Evolutionary conservation across 2,113 vertebrate species (phyloP).

Genomic region (Brachypteracias leptosomus): DNA sequence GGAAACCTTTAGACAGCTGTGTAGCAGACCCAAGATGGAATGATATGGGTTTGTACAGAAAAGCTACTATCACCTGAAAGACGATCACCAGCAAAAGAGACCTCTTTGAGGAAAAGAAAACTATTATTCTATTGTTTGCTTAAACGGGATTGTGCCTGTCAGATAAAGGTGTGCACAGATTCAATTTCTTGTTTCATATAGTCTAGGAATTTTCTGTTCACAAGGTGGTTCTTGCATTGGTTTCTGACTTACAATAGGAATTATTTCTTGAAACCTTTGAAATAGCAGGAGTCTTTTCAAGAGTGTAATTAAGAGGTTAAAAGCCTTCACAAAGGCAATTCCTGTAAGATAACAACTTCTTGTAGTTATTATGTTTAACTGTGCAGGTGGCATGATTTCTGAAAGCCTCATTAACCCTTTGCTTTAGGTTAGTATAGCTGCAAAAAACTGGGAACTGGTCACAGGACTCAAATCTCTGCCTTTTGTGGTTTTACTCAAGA

Average conservation of each 20-base stretch:
- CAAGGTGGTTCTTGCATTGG: slow-evolving; percentile 65
- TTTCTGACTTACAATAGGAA: slow-evolving; percentile 68
- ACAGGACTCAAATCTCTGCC: not conserved
- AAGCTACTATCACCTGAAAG: slow-evolving; percentile 73
- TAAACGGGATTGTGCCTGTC: slow-evolving; percentile 54
- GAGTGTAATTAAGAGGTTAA: slow-evolving; percentile 56
- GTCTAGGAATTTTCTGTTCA: slow-evolving; percentile 63
- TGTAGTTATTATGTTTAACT: slow-evolving; percentile 19
- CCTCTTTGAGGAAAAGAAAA: slow-evolving; percentile 74
- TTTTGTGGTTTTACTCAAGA: not conserved
- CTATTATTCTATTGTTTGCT: slow-evolving; percentile 77
- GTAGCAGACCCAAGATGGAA: slow-evolving; percentile 72
- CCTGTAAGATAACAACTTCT: slow-evolving; percentile 17
- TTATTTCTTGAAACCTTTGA: slow-evolving; percentile 62
- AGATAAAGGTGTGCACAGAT: slow-evolving; percentile 73
- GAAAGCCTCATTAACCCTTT: slow-evolving; percentile 20
- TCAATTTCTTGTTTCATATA: slow-evolving; percentile 71
- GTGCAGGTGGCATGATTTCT: slow-evolving; percentile 17
- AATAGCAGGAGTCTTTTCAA: slow-evolving; percentile 39
- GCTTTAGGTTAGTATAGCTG: not conserved
- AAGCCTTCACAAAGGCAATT: slow-evolving; percentile 38
- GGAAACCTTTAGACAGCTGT: slow-evolving; percentile 72
- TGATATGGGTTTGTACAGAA: slow-evolving; percentile 69
- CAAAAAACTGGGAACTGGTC: not conserved
- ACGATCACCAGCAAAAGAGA: slow-evolving; percentile 57